Evolutionary conservation across 2,888 invertebrate species (phyloP).

Genomic region (Platypus cylindrus): DNA sequence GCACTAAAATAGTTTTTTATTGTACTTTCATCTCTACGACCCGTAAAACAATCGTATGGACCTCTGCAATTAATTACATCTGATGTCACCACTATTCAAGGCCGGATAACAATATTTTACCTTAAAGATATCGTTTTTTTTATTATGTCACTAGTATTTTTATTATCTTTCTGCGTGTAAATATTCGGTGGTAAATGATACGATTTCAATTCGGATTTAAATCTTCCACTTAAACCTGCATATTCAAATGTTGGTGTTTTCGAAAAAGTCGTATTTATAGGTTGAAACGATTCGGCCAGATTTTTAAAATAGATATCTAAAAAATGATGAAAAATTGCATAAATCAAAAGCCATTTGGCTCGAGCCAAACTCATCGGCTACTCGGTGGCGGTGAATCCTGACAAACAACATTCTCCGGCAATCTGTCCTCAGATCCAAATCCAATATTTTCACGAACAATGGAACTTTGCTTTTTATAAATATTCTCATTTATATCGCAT

Average conservation of each 20-base stretch:
- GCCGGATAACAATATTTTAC: conserved; percentile 6
- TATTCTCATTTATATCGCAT: conserved; percentile 15
- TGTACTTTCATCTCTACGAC: conserved; percentile 37
- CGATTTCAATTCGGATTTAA: conserved; percentile 20
- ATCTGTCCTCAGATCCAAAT: conserved; percentile 17
- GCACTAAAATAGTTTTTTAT: conserved; percentile 43
- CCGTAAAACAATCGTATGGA: conserved; percentile 36
- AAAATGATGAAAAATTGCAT: too few species aligned
- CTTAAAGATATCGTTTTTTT: conserved; percentile 23
- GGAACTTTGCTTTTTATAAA: conserved; percentile 10
- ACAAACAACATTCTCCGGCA: conserved; percentile 6
- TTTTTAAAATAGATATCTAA: conserved; percentile 12
- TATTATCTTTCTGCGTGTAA: conserved; percentile 21
- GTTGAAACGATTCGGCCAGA: conserved; percentile 1
- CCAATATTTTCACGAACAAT: conserved; percentile 14
- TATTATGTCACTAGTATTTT: conserved; percentile 16
- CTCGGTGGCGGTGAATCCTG: conserved; percentile 17
- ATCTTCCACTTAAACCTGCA: conserved; percentile 27
- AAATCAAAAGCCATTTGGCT: conserved; percentile 4
- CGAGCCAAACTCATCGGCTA: conserved; percentile 4
- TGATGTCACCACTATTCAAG: not conserved
- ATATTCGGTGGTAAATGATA: conserved; percentile 26
- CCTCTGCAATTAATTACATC: too few species aligned
- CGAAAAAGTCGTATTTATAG: conserved; percentile 17
- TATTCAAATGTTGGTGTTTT: conserved; percentile 26